A percentile compares a stretch with the other conserved stretches of the same genome.
Evolutionary conservation across 92 coral and sea anemone species (phyloP).

Genomic region (Palythoa grandis): DNA sequence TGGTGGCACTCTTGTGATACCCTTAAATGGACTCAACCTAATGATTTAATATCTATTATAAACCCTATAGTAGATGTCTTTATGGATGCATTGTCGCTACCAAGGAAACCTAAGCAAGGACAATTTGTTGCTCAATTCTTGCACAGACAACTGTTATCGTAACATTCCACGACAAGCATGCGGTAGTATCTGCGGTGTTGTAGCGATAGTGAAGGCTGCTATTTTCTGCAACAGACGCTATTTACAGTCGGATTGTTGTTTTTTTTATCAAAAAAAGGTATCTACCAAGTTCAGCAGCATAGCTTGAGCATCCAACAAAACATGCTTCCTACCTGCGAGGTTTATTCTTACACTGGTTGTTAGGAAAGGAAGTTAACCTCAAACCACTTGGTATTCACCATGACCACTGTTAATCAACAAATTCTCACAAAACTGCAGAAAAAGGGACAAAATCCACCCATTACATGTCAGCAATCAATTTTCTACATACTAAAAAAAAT

Average conservation of each 20-base stretch:
- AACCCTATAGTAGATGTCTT: slow-evolving; percentile 42
- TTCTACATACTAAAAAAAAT: background rate
- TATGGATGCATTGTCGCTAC: slow-evolving; percentile 5
- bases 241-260: slow-evolving; percentile 37
- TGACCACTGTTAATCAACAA: background rate
- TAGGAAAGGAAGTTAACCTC: slow-evolving; percentile 49
- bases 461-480: background rate
- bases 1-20: slow-evolving; percentile 38
- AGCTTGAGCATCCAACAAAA: slow-evolving; percentile 55
- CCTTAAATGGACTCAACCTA: slow-evolving; percentile 37
- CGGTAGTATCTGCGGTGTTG: slow-evolving; percentile 45
- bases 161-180: slow-evolving; percentile 46
- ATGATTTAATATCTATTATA: slow-evolving; percentile 20
- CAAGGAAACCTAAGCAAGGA: slow-evolving; percentile 40
- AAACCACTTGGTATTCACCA: slow-evolving; percentile 32
- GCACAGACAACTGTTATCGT: background rate
- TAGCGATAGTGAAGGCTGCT: slow-evolving; percentile 51
- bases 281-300: slow-evolving; percentile 32
- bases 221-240: slow-evolving; percentile 37
- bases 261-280: slow-evolving; percentile 30
- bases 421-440: background rate
- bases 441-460: background rate
- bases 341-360: slow-evolving; percentile 55
- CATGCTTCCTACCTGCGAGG: slow-evolving; percentile 53
- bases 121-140: slow-evolving; percentile 49